These are phyloP conservation scores for Rousettus leschenaultii DNA, from an alignment of 2,113 vertebrate species.

Conservation along the genomic window DNA sequence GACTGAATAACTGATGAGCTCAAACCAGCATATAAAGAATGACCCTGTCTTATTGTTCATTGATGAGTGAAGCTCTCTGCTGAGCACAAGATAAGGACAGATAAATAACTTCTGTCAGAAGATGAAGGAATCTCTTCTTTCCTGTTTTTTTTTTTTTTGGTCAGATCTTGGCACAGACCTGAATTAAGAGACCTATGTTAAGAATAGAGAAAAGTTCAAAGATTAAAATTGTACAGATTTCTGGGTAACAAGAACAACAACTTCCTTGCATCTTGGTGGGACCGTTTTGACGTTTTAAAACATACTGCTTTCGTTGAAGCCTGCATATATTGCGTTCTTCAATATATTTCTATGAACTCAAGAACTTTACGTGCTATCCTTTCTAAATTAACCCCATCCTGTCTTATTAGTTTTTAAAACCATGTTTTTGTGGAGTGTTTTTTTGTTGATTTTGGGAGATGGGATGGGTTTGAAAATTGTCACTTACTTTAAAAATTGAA, in stretches of 20 bases:
- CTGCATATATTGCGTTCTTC: not conserved
- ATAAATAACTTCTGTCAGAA: not conserved
- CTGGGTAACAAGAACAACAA: not conserved
- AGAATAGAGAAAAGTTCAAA: not conserved
- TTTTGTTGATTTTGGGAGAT: not conserved
- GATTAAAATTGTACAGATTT: not conserved
- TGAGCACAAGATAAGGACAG: not conserved
- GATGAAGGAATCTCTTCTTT: not conserved
- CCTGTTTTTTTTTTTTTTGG: not conserved
- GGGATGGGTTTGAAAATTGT: not conserved
- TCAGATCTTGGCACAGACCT: not conserved
- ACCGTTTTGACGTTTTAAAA: not conserved
- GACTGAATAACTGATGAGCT: conserved; percentile 17
- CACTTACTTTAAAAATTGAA: not conserved
- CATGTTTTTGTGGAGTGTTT: not conserved
- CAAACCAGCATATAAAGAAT: not conserved
- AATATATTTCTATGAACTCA: not conserved
- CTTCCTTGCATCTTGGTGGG: not conserved
- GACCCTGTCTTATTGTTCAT: not conserved
- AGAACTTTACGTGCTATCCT: not conserved
- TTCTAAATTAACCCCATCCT: not conserved
- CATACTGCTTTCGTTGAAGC: not conserved
- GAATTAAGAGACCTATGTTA: not conserved
- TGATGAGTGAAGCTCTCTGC: conserved; percentile 15
- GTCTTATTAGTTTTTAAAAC: not conserved